Base-by-base conservation (phyloP, 2,113 vertebrate species). In the Pyxicephalus adspersus region DNA sequence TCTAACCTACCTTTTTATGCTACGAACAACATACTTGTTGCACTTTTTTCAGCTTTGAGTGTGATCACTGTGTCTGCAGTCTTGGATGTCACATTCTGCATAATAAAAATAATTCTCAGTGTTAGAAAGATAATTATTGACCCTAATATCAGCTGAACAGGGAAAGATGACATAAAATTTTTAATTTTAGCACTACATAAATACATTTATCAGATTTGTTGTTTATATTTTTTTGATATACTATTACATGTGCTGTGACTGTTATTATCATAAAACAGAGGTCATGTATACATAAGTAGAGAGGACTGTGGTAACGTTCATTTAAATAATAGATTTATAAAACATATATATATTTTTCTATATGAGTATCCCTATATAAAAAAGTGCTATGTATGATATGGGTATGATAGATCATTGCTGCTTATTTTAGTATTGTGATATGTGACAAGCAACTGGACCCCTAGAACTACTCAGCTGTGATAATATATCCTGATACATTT, bases 321-420 rank as follows among this genome's bases (percentile, higher is more conserved):
- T 29, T 57, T 78, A 1, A 67, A 28, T 57, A 45, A 8, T 57
- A 54, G 22, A 68, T 60, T 45, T 79, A 45, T 22, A 22, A 78
- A 34, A 67, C 5, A 77, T 79, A 67, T 68, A 67, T 65, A 67
- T 68, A 67, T 65, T 78, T 78, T 65, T 79, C 50, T 68, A 66
- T 60, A 3, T 38, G 17, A 65, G 50, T 55, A 26, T 60, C 19
- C 31, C 26, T 66, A 31, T 54, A 64, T 64, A 77, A 54, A n/a
- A n/a, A 51, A 22, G 65, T 55, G 38, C 26, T 57, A 57, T 16
- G 2, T 45, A 67, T 60, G 38, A 19, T 68, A 17, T 66, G 64
- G 28, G 13, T 67, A 31, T 66, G 2, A 64, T 50, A 5, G n/a
- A 9, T 23, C n/a, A 28, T 16, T 64, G 74, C 23, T 26, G 15